Conservation (phyloP, 2,888 invertebrate species). For the Brassicogethes aeneus region DNA sequence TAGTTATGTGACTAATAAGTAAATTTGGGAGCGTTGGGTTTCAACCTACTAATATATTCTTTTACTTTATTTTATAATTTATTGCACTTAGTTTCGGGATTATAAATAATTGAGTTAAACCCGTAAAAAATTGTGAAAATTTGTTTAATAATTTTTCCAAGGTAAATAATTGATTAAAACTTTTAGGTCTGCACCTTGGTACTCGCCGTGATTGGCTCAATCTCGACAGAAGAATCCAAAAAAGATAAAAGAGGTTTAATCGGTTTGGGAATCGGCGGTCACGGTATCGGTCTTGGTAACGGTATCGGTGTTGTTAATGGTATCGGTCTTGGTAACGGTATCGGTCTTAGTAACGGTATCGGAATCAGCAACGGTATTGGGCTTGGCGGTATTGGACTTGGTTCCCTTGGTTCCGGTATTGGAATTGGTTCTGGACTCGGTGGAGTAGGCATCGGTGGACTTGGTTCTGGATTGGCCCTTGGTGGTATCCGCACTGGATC, state of each 20-base stretch:
- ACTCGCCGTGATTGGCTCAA: conserved; percentile 21
- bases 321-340: conserved; percentile 14
- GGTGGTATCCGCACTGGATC: conserved; percentile 18
- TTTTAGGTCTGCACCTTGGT: conserved; percentile 25
- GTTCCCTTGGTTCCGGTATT: conserved; percentile 12
- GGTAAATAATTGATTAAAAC: no score
- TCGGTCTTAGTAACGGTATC: conserved; percentile 14
- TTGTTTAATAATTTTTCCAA: no score
- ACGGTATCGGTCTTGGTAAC: conserved; percentile 17
- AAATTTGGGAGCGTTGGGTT: no score
- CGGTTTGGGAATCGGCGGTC: conserved; percentile 27
- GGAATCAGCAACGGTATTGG: conserved; percentile 8
- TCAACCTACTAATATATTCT: no score
- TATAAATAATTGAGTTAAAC: no score
- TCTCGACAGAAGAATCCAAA: conserved; percentile 22
- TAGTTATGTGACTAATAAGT: no score
- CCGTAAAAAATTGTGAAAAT: no score
- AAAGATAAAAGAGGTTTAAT: conserved; percentile 33
- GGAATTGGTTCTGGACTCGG: conserved; percentile 16
- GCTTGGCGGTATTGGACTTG: conserved; percentile 11
- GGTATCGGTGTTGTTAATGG: conserved; percentile 16
- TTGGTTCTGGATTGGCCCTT: conserved; percentile 15
- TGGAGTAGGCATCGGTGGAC: conserved; percentile 13
- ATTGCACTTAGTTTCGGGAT: no score
- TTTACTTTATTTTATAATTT: no score